A percentile compares a stretch with the other conserved stretches of the same genome.
Evolutionary conservation across 2,797 vertebrate genomes (phyloP).

Genomic region (Cyprinodon diabolis): DNA sequence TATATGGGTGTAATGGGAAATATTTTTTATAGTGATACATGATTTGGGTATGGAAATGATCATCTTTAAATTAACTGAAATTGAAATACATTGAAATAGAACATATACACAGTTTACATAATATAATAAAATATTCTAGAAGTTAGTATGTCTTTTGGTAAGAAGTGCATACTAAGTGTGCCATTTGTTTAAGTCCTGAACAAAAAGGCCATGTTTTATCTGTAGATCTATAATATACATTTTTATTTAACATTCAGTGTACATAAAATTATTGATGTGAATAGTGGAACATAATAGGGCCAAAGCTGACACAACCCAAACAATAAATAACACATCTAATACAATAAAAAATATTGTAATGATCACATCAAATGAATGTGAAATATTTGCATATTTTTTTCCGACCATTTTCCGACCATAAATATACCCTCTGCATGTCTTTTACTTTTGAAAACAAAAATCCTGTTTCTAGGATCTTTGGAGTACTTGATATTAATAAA

Average conservation of each 20-base stretch:
- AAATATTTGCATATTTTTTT: too few relatives aligned
- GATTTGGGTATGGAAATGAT: not conserved
- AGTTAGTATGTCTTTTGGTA: not conserved
- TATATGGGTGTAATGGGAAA: too few relatives aligned
- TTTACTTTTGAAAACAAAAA: too few relatives aligned
- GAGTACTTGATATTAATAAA: too few relatives aligned
- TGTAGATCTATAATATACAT: not conserved
- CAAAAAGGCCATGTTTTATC: not conserved
- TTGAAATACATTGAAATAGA: not conserved
- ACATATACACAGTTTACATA: not conserved
- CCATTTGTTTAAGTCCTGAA: not conserved
- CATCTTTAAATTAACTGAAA: not conserved
- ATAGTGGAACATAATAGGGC: not conserved
- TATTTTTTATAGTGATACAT: not conserved
- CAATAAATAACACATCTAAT: not conserved
- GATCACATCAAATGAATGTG: not conserved
- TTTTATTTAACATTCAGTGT: not conserved
- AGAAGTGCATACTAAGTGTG: constrained; percentile 9
- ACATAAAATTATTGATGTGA: constrained; percentile 2
- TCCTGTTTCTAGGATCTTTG: too few relatives aligned
- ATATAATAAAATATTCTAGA: not conserved
- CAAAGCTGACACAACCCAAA: not conserved
- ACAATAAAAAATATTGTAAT: not conserved
- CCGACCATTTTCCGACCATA: too few relatives aligned
- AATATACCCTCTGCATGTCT: too few relatives aligned